These are phyloP conservation scores for Xylocampa areola DNA, from an alignment of 2,888 invertebrate genomes.

Conservation along the genomic window DNA sequence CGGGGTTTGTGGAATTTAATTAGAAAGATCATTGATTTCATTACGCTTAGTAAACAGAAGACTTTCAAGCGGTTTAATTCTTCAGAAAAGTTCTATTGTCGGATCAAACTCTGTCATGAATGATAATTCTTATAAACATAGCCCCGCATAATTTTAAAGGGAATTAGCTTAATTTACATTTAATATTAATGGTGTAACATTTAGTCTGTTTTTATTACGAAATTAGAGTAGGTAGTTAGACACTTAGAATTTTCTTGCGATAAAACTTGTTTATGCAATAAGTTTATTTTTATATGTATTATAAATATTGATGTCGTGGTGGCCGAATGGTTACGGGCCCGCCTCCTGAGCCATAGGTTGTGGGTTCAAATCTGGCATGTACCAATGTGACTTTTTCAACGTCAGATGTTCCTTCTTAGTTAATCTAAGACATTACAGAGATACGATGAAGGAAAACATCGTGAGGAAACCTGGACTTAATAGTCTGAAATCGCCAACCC, in stretches of 20 bases:
- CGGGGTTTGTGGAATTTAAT: conserved; percentile 72
- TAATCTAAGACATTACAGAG: no score
- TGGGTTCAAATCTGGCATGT: no score
- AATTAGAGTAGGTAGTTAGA: not conserved
- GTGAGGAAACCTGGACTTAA: no score
- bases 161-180: conserved; percentile 41
- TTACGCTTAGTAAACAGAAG: conserved; percentile 69
- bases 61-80: conserved; percentile 68
- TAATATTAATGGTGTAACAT: conserved; percentile 45
- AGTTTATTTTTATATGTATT: no score
- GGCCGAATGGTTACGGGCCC: no score
- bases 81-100: conserved; percentile 63
- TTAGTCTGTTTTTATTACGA: conserved; percentile 17
- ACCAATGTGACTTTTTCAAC: no score
- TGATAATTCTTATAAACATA: conserved; percentile 49
- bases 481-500: no score
- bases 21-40: conserved; percentile 74
- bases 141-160: conserved; percentile 34
- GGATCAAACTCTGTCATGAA: conserved; percentile 52
- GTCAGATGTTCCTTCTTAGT: no score
- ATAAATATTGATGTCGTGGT: no score
- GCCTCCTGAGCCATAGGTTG: no score
- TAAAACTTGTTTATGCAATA: no score
- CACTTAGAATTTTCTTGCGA: not conserved
- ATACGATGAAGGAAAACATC: no score